Percentiles rank a stretch among this genome's conserved stretches.
Conservation (phyloP, 2,888 invertebrate species). For the Tolmerus cingulatus region DNA sequence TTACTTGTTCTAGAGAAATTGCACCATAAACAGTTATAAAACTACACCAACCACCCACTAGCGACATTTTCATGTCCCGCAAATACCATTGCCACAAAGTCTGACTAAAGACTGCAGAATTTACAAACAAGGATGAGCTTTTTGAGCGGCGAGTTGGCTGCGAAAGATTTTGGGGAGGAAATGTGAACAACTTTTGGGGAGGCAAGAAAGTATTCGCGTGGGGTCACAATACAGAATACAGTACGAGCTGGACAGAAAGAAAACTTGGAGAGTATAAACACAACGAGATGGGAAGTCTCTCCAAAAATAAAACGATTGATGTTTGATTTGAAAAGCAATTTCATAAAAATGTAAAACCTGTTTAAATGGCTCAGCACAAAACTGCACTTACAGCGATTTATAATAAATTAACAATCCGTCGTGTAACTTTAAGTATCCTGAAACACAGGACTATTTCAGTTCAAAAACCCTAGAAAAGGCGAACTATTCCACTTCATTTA, state of each 20-base stretch:
- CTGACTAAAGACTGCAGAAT: slow-evolving; percentile 31
- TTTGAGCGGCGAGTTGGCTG: not conserved
- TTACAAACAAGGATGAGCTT: slow-evolving; percentile 11
- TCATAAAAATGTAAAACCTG: not conserved
- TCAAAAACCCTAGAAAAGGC: not conserved
- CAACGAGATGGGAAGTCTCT: not conserved
- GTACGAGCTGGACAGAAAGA: not conserved
- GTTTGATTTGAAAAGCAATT: not conserved
- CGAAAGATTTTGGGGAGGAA: not conserved
- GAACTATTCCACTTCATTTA: not conserved
- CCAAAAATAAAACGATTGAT: not conserved
- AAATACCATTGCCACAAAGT: not conserved
- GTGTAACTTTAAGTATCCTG: not conserved
- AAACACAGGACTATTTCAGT: not conserved
- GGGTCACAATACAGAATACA: not conserved
- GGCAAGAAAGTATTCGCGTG: not conserved
- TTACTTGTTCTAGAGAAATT: not conserved
- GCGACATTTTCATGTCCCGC: not conserved
- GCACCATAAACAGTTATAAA: not conserved
- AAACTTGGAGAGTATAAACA: not conserved
- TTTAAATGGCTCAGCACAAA: too few relatives aligned
- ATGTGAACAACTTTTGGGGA: not conserved
- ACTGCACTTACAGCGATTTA: not conserved
- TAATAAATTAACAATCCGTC: not conserved
- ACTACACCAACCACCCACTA: not conserved